Evolutionary conservation across 2,888 invertebrate species (phyloP).

Genomic region (Agrochola lychnidis): DNA sequence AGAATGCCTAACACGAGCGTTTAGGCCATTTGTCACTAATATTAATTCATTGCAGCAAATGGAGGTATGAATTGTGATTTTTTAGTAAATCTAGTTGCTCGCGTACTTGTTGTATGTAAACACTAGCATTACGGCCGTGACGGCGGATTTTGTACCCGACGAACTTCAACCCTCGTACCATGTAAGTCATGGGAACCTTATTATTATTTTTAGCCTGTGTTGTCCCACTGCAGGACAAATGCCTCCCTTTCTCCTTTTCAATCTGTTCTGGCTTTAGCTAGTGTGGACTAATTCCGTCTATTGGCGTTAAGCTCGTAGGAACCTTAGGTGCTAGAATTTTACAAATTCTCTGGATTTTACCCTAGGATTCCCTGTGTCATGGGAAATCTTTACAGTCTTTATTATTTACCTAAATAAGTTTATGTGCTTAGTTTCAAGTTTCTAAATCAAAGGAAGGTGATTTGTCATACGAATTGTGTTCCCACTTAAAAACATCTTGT

Average conservation of each 20-base stretch:
- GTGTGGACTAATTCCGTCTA: neutral
- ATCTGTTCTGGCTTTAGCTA: neutral
- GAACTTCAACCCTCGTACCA: neutral
- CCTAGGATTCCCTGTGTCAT: neutral
- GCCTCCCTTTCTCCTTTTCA: neutral
- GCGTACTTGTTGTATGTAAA: slow-evolving; percentile 22
- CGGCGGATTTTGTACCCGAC: neutral
- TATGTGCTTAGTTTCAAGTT: neutral
- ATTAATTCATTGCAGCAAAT: slow-evolving; percentile 74
- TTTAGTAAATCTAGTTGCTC: slow-evolving; percentile 20
- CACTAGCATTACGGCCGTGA: neutral
- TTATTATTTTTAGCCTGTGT: neutral
- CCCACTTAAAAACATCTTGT: neutral
- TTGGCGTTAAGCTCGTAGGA: neutral
- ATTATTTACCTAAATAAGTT: neutral
- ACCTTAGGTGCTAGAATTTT: too few relatives aligned
- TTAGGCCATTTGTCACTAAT: slow-evolving; percentile 66
- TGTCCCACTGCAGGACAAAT: neutral
- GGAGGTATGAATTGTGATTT: slow-evolving; percentile 77
- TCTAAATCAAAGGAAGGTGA: neutral
- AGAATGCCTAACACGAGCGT: slow-evolving; percentile 74
- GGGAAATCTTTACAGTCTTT: too few relatives aligned
- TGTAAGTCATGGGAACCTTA: too few relatives aligned
- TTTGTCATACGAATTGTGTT: neutral
- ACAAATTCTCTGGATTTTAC: neutral